These are phyloP conservation scores for Gryon sp. DNA, from an alignment of 1,140 invertebrate genomes.

Conservation along the genomic window DNA sequence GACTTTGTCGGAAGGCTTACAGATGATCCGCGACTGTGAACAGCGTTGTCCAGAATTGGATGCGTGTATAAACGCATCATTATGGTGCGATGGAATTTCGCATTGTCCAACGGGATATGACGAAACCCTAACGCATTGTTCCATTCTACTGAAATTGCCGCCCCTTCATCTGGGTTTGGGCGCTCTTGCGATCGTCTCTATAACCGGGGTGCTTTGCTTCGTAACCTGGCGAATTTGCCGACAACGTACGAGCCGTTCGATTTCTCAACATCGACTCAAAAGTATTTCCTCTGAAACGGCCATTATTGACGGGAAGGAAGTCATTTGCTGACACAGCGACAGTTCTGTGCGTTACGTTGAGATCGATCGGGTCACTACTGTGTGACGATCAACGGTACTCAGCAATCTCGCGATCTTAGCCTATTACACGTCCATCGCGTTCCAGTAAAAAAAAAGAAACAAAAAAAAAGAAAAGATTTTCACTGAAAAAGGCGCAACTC, in stretches of 20 bases:
- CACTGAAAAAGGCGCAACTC: conserved; percentile 51
- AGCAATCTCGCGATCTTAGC: conserved; percentile 40
- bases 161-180: conserved; percentile 84
- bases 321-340: conserved; percentile 95
- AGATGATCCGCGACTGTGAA: conserved; percentile 85
- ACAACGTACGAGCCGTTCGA: conserved; percentile 82
- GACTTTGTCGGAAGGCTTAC: conserved; percentile 79
- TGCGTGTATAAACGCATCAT: conserved; percentile 91
- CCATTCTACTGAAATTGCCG: conserved; percentile 86
- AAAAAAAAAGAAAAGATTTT: no score
- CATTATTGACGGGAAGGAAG: conserved; percentile 90
- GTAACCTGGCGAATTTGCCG: conserved; percentile 82
- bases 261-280: conserved; percentile 87
- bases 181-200: conserved; percentile 74
- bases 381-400: conserved; percentile 83
- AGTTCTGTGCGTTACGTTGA: conserved; percentile 94
- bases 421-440: conserved; percentile 52
- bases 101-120: conserved; percentile 94
- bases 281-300: conserved; percentile 88
- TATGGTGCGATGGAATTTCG: conserved; percentile 92
- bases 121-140: conserved; percentile 89
- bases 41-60: conserved; percentile 91
- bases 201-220: conserved; percentile 76
- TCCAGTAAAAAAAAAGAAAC: no score
- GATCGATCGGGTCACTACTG: conserved; percentile 92